Evolutionary conservation across 2,113 vertebrate genomes (phyloP), one percentile per base, ranked within the genome.

Genomic region (Oenanthe oenanthe): DNA sequence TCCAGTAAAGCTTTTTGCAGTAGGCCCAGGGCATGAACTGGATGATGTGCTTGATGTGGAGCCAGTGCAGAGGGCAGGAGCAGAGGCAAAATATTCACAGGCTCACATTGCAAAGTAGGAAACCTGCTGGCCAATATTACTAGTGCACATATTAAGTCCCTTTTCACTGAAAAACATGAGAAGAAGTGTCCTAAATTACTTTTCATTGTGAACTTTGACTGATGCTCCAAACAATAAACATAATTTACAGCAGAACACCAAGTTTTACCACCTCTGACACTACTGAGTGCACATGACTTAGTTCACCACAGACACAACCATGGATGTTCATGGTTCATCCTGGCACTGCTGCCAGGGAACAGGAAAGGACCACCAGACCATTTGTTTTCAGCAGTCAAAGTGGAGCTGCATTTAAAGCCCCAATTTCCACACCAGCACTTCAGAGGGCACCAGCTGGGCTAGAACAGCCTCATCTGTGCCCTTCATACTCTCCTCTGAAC

Each of bases 31-130:
- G 6, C 25, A 51, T 13, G 50, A 83, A n/a, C 29, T 38, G 22
- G 43, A 31, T 3, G 5, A 29, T 24, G 51, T 4, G 22, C 56
- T 3, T 0, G 14, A 38, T 6, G 3, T 13, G 38, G n/a, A 74
- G 32, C 7, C 43, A 17, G 12, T 1, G 28, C 31, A 51, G 26
- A 86, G 31, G 4, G 43, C 56, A 96, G 12, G 34, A 57, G 29
- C 47, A 70, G 47, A 77, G 58, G 42, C 7, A 88, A 88, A 85
- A 57, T 3, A 7, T 53, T 65, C 54, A 25, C 24, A 82, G 74
- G 36, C 7, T 85, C 26, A n/a, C 17, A 12, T 0, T 40, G 31
- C 32, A n/a, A 67, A 56, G 34, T 1, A 53, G 70, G 43, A 94
- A 94, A 72, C 17, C 36, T 79, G 36, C 31, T 56, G 50, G 31